Conservation (phyloP, 2,113 vertebrate species). For the Anas platyrhynchos region DNA sequence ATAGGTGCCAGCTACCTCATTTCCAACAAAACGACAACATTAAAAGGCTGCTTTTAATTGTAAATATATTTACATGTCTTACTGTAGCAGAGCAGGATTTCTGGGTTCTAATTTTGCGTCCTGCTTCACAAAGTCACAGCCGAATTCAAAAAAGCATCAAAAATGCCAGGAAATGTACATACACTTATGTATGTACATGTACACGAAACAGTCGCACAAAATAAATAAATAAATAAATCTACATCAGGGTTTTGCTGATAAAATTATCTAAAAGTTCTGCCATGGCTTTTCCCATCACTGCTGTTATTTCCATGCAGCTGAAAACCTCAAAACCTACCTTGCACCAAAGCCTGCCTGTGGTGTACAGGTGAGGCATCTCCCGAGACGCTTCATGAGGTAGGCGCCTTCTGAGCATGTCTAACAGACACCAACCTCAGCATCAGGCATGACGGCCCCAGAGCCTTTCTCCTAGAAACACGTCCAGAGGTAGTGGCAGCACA, state of each 20-base stretch:
- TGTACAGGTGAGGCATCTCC: background rate
- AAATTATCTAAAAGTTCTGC: background rate
- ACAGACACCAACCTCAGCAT: background rate
- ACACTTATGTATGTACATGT: rapidly evolving
- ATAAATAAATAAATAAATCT: background rate
- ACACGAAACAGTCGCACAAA: rapidly evolving
- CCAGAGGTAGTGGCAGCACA: background rate
- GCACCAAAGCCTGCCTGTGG: background rate
- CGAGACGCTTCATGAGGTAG: background rate
- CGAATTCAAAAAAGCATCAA: background rate
- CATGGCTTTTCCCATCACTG: background rate
- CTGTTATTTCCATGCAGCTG: background rate
- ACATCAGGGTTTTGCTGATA: background rate
- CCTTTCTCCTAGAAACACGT: background rate
- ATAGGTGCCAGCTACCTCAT: conserved; percentile 13
- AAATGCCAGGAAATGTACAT: background rate
- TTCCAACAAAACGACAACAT: background rate
- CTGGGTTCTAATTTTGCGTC: background rate
- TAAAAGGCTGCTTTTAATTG: conserved; percentile 28
- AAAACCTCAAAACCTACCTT: background rate
- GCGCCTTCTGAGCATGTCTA: background rate
- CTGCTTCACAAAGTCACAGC: background rate
- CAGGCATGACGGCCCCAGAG: background rate
- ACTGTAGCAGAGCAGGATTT: conserved; percentile 33
- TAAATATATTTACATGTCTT: conserved; percentile 51